Evolutionary conservation across 2,888 invertebrate genomes (phyloP).

Genomic region (Pandemis heparana): DNA sequence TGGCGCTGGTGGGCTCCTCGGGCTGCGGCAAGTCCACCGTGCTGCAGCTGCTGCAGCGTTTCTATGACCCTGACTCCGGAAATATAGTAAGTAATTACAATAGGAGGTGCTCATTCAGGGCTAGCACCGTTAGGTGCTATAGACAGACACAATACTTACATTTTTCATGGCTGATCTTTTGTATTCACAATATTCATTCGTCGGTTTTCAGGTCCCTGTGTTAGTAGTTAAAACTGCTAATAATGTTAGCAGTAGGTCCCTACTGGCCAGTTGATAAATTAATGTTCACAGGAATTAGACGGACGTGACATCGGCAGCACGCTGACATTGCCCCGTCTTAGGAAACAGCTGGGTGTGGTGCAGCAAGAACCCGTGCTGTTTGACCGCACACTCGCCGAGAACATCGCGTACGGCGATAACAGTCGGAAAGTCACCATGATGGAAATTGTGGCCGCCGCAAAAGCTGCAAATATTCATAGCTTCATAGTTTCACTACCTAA

Average conservation of each 20-base stretch:
- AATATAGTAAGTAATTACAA: conserved; percentile 70
- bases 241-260: background rate
- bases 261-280: background rate
- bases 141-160: background rate
- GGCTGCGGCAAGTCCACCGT: conserved; percentile 94
- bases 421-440: conserved; percentile 87
- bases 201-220: too few species aligned
- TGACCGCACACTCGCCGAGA: conserved; percentile 92
- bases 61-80: conserved; percentile 91
- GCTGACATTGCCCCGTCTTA: conserved; percentile 88
- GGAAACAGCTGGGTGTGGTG: conserved; percentile 92
- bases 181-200: too few species aligned
- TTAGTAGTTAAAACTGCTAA: too few species aligned
- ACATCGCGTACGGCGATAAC: conserved; percentile 95
- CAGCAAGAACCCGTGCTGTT: conserved; percentile 95
- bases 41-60: conserved; percentile 91
- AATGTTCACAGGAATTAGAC: conserved; percentile 76
- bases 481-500: conserved; percentile 90
- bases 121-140: background rate
- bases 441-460: conserved; percentile 91
- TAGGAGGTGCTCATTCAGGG: background rate
- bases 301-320: conserved; percentile 83
- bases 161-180: background rate
- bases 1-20: conserved; percentile 90
- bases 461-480: conserved; percentile 92